phyloP scores from a whole-genome alignment of 2,113 vertebrate genomes.

The Zosterops hypoxanthus region DNA sequence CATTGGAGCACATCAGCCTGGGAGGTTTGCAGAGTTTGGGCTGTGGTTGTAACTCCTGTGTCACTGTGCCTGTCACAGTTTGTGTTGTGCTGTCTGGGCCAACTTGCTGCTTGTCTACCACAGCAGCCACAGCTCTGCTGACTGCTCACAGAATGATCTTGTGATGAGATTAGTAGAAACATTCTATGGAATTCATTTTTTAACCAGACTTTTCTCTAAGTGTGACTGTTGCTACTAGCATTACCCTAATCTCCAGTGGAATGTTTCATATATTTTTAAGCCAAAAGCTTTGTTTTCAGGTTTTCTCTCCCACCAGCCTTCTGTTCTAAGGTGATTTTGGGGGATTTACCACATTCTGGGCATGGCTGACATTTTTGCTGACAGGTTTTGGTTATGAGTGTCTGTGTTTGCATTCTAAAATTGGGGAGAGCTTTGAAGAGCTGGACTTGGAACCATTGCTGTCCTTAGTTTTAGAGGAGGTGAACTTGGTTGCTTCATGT shows the following conservation, averaged over 20 bases:
- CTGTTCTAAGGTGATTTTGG: not conserved
- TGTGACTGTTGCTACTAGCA: not conserved
- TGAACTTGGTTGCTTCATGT: not conserved
- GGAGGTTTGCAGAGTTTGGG: not conserved
- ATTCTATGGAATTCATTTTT: not conserved
- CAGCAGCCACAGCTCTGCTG: not conserved
- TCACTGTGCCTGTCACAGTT: not conserved
- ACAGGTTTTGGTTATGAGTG: not conserved
- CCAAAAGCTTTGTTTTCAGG: not conserved
- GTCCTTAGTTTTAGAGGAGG: not conserved
- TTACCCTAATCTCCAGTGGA: not conserved
- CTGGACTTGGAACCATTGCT: not conserved
- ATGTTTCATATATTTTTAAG: not conserved
- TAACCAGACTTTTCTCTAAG: not conserved
- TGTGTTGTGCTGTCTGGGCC: not conserved
- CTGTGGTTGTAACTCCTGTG: not conserved
- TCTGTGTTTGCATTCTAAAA: not conserved
- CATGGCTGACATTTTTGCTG: not conserved
- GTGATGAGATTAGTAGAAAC: not conserved
- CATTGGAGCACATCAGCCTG: accelerated
- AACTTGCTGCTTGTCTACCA: not conserved
- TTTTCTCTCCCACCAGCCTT: not conserved
- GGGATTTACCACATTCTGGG: not conserved
- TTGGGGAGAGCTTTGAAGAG: not conserved
- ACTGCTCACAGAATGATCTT: not conserved